Evolutionary conservation across 1,140 invertebrate species (phyloP), one percentile per base, ranked within the genome.

Genomic region (Matsumurasca onukii): DNA sequence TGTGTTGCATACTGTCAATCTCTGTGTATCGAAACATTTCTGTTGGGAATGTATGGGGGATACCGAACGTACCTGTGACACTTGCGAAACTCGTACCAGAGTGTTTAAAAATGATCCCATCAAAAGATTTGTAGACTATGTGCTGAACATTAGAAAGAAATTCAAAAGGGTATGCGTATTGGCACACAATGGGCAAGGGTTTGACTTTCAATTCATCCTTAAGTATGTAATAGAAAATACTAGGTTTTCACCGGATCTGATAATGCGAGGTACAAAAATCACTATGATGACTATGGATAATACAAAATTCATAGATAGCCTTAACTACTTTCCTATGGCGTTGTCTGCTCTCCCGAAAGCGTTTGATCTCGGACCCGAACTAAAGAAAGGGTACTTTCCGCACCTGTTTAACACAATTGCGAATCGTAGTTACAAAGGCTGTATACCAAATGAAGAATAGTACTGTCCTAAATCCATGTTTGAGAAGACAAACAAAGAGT

Each of bases 121-220:
- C 17, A 29, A 17, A 17, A 31, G 59, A 30, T 63, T 63, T n/a
- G 24, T 63, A 17, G 29, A 29, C 3, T 63, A 63, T 20, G 59
- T 63, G 2, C 31, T 63, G 59, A 31, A 63, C 17, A 31, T 17
- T 13, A 13, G 59, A 13, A 63, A 63, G n/a, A 5, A 2, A 24
- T 63, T 31, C 31, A 63, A 63, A 31, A 63, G 39, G 5, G 29
- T 31, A 1, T 31, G 25, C 27, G 59, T 31, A 22, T 39, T 77
- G 3, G 73, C 74, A 1, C 75, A 75, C 39, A 75, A 75, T 31
- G 68, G 71, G 1, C 68, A 71, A 64, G 66, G 67, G 0, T 76
- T 73, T 31, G 75, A 75, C 22, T 51, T 65, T 0, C 76, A 75
- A 66, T 77, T 77, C 65, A 70, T 77, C 55, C 31, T 77, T 25